Base-by-base conservation (phyloP, 2,797 vertebrate genomes). In the Capromys pilorides region DNA sequence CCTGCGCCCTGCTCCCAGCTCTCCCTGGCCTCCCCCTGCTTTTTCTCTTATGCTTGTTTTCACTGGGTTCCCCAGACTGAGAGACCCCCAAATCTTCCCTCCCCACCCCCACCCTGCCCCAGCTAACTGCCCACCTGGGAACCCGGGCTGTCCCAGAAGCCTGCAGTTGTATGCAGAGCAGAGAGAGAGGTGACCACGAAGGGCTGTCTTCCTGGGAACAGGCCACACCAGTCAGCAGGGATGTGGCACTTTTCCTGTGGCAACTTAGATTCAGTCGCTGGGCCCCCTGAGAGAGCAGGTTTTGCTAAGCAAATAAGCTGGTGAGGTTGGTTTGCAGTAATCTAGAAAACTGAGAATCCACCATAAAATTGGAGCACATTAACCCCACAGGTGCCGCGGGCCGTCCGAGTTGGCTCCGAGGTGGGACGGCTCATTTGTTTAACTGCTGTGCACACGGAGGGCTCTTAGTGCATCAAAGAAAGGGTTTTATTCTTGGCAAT, bases 221-320 rank as follows among this genome's bases (percentile, higher is more conserved):
- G 96, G 88, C 92, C 93, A 94, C 92, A 93, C 97, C 96, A 71
- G 83, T 96, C 97, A 94, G 97, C 97, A 96, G 94, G 45, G 90
- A 87, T 94, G 95, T 93, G 93, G 79, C 93, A 90, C 75, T 96
- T 97, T 98, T 97, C 95, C 87, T 96, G 83, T 61, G 12, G 67
- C 92, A 88, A 97, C 96, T 97, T 94, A 94, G 90, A 95, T 96
- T 97, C 96, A 96, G 93, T 97, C 97, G 93, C 94, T 93, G 88
- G 67, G 95, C 92, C 96, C 97, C 97, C 95, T 80, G 96, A 97
- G 96, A 97, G 90, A 61, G 94, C 85, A 33, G 93, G 92, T 93
- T 97, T 97, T 97, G 92, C 96, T 97, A 88, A 98, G 97, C 95
- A 98, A 98, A 97, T 96, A 98, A 97, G 96, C 96, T 97, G 96